Evolutionary conservation across 1,140 invertebrate species (phyloP).

Genomic region (Lucilia cuprina): DNA sequence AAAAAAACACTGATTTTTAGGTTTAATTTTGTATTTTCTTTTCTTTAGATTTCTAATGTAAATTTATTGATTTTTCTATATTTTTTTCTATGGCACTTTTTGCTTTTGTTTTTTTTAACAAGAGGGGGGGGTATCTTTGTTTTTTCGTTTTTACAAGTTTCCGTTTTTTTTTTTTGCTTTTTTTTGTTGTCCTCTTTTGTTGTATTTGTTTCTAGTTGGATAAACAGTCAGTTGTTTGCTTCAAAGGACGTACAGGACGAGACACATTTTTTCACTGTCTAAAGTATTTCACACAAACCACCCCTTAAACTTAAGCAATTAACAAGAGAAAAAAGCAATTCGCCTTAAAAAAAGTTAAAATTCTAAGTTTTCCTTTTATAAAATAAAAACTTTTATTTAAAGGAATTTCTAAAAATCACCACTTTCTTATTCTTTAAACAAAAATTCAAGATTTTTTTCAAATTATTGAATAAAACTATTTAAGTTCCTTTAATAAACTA

Average conservation of each 20-base stretch:
- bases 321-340: neutral
- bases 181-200: neutral
- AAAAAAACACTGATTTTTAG: neutral
- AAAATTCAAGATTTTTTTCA: neutral
- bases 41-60: neutral
- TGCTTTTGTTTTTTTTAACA: neutral
- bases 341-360: neutral
- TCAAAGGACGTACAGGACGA: neutral
- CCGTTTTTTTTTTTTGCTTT: neutral
- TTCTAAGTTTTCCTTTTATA: no score
- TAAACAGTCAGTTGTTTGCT: neutral
- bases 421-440: neutral
- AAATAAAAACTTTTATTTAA: no score
- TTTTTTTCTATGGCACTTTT: neutral
- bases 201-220: neutral
- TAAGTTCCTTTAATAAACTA: neutral
- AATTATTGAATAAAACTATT: neutral
- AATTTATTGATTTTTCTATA: neutral
- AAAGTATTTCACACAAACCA: neutral
- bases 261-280: conserved; percentile 1
- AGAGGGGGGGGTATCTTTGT: neutral
- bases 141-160: neutral
- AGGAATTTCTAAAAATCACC: no score
- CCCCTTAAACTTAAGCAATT: neutral
- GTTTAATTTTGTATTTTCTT: neutral